Evolutionary conservation across 2,113 vertebrate genomes (phyloP).

Genomic region (Monopterus albus): DNA sequence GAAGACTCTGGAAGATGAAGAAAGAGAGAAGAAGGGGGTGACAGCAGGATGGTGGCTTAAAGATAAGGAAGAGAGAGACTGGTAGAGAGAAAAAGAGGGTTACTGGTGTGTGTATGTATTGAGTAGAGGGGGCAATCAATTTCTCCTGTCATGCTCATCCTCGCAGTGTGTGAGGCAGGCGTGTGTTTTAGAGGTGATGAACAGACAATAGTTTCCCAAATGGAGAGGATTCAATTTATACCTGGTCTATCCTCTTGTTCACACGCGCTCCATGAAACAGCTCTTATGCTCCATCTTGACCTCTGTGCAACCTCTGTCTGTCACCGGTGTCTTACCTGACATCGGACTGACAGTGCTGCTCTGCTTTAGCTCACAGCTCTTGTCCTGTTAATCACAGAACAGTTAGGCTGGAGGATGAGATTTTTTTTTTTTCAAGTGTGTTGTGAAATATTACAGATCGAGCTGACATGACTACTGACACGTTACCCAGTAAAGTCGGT

Average conservation of each 20-base stretch:
- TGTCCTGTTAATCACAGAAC: neutral
- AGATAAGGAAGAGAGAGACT: conserved; percentile 27
- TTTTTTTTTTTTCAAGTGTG: conserved; percentile 2
- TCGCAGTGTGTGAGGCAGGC: conserved; percentile 14
- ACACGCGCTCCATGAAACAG: neutral
- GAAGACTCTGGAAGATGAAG: conserved; percentile 22
- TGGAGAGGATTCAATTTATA: conserved; percentile 61
- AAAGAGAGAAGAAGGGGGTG: conserved; percentile 15
- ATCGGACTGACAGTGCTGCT: conserved; percentile 13
- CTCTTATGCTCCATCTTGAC: conserved; percentile 26
- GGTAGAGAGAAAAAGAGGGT: conserved; percentile 11
- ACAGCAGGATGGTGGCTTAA: conserved; percentile 30
- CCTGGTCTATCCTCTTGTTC: conserved; percentile 19
- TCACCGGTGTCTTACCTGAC: conserved; percentile 45
- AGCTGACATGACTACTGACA: conserved; percentile 26
- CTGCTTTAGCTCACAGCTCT: conserved; percentile 4
- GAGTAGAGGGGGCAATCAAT: conserved; percentile 43
- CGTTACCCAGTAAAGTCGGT: conserved; percentile 22
- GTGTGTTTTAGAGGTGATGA: conserved; percentile 33
- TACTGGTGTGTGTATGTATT: conserved; percentile 24
- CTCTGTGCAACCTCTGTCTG: conserved; percentile 47
- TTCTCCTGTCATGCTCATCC: conserved; percentile 39
- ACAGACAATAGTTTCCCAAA: conserved; percentile 47
- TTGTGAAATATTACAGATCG: conserved; percentile 29
- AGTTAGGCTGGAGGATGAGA: neutral